Evolutionary conservation across 1,140 invertebrate genomes (phyloP).

Genomic region (Drosophila sulfurigaster): DNA sequence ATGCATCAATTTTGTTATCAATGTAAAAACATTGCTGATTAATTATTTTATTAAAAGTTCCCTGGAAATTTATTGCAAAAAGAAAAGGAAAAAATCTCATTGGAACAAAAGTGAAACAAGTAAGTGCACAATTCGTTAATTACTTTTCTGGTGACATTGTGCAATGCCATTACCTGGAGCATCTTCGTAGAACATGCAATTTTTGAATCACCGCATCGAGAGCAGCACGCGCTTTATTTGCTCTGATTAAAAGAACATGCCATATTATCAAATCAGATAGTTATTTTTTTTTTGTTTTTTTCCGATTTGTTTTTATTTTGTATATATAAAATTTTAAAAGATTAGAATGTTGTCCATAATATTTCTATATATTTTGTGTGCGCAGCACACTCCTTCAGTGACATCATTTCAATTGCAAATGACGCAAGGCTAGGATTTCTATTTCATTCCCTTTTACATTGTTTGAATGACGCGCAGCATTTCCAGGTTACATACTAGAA

Average conservation of each 20-base stretch:
- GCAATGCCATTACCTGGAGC: conserved; percentile 1
- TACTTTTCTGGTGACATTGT: conserved; percentile 21
- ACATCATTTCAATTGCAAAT: conserved; percentile 58
- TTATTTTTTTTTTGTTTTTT: conserved; percentile 17
- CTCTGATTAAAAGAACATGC: conserved; percentile 23
- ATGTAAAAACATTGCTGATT: too few species aligned
- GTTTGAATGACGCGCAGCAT: conserved; percentile 34
- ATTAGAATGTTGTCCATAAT: conserved; percentile 18
- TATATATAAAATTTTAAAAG: conserved; percentile 3
- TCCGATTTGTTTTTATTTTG: too few species aligned
- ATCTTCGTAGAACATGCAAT: conserved; percentile 1
- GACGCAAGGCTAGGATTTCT: conserved; percentile 36
- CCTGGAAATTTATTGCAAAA: conserved; percentile 9
- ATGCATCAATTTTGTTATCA: too few species aligned
- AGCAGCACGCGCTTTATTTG: conserved; percentile 6
- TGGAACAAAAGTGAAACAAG: conserved; percentile 17
- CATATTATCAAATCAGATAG: background rate
- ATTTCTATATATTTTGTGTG: conserved; percentile 13
- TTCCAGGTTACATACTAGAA: background rate
- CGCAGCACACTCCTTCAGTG: conserved; percentile 43
- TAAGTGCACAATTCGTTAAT: conserved; percentile 23
- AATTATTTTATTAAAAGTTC: background rate
- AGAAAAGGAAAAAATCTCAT: background rate
- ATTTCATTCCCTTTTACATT: conserved; percentile 11
- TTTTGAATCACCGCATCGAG: background rate